Evolutionary conservation across 2,888 invertebrate species (phyloP), one percentile per base, ranked within the genome.

Genomic region (Hermaeophaga mercurialis): DNA sequence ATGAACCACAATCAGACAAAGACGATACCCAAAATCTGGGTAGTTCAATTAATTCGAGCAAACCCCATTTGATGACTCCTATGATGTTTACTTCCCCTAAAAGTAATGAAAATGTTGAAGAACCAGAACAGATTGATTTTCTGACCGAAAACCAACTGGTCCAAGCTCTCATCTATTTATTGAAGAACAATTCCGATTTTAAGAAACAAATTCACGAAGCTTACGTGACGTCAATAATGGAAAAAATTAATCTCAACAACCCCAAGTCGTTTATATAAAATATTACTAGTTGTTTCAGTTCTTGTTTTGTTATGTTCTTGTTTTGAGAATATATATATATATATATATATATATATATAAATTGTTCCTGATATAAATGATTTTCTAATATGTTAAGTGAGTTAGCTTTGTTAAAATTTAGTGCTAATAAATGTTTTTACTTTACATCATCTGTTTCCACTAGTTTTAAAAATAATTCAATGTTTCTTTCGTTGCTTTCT

Each of bases 131-230:
- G 14, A 43, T 57, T 14, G 90, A 91, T 75, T 91, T 93, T 11
- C 81, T 96, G 46, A 94, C 92, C 38, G 88, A 88, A 75, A 90
- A 91, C 73, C 96, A 96, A 76, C 82, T 96, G 58, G 85, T 91
- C 26, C 94, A 95, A 80, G 94, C 95, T 22, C 86, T 96, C 72
- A 87, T 89, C 69, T 90, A 94, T 79, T 82, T 96, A 55, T 81
- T 95, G 55, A 89, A 91, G 80, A 90, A 90, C 78, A 94, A 96
- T 77, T 84, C 89, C 24, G 90, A 91, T 66, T 96, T 96, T 80
- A 86, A 94, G 26, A 88, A 87, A 72, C 93, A 91, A 77, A 81
- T 96, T 61, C 94, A 96, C 74, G 93, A 95, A 79, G 95, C 93
- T 50, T 96, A 96, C 75, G 88, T 94, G 12, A 91, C 92, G 79